Evolutionary conservation across 2,113 vertebrate genomes (phyloP).

Genomic region (Microcebus murinus): DNA sequence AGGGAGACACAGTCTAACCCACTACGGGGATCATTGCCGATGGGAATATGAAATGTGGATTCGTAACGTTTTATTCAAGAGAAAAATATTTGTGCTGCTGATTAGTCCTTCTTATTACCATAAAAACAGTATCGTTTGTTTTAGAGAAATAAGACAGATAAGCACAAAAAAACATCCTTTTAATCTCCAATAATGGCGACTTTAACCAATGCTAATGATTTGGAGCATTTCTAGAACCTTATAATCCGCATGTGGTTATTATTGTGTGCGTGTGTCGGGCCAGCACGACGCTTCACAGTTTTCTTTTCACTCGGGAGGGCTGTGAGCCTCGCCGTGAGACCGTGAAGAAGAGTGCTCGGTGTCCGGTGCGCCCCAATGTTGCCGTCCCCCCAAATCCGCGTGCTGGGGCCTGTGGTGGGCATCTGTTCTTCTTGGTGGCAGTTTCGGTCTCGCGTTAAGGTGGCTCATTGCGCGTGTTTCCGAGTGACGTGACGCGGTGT

Average conservation of each 20-base stretch:
- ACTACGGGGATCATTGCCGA: not conserved
- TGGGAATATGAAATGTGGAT: not conserved
- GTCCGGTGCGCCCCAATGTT: not conserved
- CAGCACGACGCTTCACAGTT: not conserved
- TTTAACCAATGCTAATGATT: not conserved
- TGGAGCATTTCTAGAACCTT: not conserved
- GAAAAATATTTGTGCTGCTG: not conserved
- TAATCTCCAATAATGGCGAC: not conserved
- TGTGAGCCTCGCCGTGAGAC: not conserved
- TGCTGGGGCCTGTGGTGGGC: not conserved
- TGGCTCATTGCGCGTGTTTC: not conserved
- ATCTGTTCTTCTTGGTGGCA: not conserved
- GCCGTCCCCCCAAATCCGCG: rapidly evolving
- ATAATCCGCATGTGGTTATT: not conserved
- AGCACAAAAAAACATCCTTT: not conserved
- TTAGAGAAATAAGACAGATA: not conserved
- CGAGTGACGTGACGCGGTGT: not conserved
- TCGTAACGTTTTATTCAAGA: not conserved
- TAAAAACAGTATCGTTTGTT: not conserved
- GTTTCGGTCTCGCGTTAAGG: not conserved
- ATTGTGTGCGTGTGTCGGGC: not conserved
- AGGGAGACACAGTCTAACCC: not conserved
- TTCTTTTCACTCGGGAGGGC: not conserved
- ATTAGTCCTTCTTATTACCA: not conserved
- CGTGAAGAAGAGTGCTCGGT: not conserved